A percentile compares a stretch with the other conserved stretches of the same genome.
Conservation (phyloP, 2,888 invertebrate genomes). For the Catocala nupta region DNA sequence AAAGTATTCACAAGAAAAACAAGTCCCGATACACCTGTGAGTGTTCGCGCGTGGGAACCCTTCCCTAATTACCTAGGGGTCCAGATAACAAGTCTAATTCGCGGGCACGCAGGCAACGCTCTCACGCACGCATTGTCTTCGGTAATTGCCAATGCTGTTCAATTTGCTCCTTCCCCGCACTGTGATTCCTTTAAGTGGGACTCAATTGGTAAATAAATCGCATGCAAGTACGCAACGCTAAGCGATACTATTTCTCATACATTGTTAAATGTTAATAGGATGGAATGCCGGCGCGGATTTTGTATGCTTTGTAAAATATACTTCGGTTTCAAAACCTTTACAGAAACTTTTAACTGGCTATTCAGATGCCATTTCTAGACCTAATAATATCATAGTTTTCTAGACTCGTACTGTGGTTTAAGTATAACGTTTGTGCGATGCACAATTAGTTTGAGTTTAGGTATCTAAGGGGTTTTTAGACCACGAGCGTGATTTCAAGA, state of each 20-base stretch:
- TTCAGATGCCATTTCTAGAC: background rate
- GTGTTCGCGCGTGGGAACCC: conserved; percentile 78
- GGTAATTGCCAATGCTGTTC: conserved; percentile 87
- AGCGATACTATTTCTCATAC: conserved; percentile 58
- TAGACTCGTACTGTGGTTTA: no score
- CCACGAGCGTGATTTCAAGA: no score
- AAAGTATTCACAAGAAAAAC: conserved; percentile 32
- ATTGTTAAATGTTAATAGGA: conserved; percentile 56
- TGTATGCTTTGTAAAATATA: conserved; percentile 16
- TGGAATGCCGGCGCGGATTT: conserved; percentile 44
- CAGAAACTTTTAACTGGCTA: background rate
- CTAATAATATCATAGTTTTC: no score
- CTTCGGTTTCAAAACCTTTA: background rate
- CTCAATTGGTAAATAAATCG: conserved; percentile 84
- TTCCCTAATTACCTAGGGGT: conserved; percentile 80
- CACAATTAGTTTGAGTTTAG: no score
- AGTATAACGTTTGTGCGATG: no score
- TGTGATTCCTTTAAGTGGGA: conserved; percentile 86
- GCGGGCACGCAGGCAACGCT: conserved; percentile 83
- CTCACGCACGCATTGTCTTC: conserved; percentile 87
- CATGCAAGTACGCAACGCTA: conserved; percentile 61
- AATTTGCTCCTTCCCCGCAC: conserved; percentile 84
- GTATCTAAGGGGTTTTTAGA: no score
- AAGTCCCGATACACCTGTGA: conserved; percentile 63
- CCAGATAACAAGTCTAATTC: conserved; percentile 85